These are phyloP conservation scores for Conger conger DNA, from an alignment of 2,113 vertebrate genomes.

Conservation along the genomic window DNA sequence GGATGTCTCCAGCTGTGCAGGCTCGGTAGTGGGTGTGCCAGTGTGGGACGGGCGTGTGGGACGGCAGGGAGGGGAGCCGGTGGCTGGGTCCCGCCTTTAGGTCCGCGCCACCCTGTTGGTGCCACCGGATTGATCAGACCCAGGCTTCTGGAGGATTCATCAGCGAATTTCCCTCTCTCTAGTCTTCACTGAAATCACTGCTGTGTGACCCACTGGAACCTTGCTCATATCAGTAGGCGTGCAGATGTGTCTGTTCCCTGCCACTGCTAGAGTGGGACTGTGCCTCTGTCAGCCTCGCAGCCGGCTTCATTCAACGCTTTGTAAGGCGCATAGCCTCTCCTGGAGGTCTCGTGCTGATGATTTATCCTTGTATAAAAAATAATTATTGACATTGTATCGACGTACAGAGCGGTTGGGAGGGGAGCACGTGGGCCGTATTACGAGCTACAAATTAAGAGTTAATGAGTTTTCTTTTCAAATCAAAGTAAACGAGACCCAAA, in stretches of 20 bases:
- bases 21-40: background rate
- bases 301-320: background rate
- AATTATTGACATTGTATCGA: background rate
- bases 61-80: background rate
- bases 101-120: too few species aligned
- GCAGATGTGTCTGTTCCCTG: conserved; percentile 1
- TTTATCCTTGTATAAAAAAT: background rate
- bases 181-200: background rate
- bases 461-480: conserved; percentile 19
- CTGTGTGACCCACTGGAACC: background rate
- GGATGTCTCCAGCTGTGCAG: background rate
- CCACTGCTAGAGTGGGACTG: background rate
- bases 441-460: conserved; percentile 1
- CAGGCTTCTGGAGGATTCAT: background rate
- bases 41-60: background rate
- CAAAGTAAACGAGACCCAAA: background rate
- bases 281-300: background rate
- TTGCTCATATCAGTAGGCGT: background rate
- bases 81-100: background rate
- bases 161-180: background rate
- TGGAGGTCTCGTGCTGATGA: background rate
- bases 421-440: background rate
- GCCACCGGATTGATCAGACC: too few species aligned
- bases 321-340: background rate
- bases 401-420: background rate